Evolutionary conservation across 2,888 invertebrate genomes (phyloP), one percentile per base, ranked within the genome.

Genomic region (Andrena trimmerana): DNA sequence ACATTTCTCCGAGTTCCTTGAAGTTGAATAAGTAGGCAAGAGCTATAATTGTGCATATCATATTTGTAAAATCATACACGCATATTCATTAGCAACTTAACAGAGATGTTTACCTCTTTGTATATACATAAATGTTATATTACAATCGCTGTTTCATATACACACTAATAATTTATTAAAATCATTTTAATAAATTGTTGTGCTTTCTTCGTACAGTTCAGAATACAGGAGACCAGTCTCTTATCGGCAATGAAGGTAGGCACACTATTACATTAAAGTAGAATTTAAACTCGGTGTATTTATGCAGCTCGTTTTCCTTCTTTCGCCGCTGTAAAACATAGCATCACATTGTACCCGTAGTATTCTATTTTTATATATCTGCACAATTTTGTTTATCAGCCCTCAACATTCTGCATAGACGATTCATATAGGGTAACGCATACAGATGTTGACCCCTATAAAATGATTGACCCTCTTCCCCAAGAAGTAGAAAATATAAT

Each of bases 171-270:
- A 27, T 27, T 52, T 13, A 10, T 62, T 48, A 59, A 62, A 29
- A 13, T 75, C 16, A 7, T 50, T 72, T 52, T 72, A 82, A 77
- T 73, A 65, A 88, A 90, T 36, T 57, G 27, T 81, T 84, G 66
- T 83, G 76, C 89, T 91, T 91, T 94, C 88, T 91, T 91, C 88
- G 92, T 92, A 91, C 94, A 96, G 95, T 95, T 89, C 94, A 94
- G 92, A 94, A 94, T 92, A 92, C 92, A 89, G 95, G 94, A 92
- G 94, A 95, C 90, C 94, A 94, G 91, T 94, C 94, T 92, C 95
- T 96, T 91, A 95, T 96, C 92, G 94, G 93, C 91, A 95, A 95
- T 91, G 95, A 95, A 96, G 96, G 96, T 96, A 96, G 94, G 95
- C 89, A 85, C 89, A 84, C 85, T 69, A 82, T 66, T 80, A 68